Conservation (phyloP, 2,888 invertebrate genomes). For the Temnothorax rugatulus region DNA sequence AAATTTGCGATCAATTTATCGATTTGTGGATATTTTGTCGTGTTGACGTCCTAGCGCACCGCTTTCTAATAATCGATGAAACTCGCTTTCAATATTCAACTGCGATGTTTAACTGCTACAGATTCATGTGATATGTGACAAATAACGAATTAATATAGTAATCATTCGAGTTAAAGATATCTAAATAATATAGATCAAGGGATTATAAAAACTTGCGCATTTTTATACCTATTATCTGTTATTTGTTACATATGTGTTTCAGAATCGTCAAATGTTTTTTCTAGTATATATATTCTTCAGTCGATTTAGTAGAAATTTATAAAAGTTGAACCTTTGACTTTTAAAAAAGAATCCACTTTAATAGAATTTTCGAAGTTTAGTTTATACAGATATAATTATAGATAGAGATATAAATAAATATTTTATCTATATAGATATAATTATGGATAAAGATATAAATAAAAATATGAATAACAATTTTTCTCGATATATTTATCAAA, state of each 20-base stretch:
- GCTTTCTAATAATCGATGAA: constrained; percentile 61
- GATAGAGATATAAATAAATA: no score
- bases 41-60: neutral
- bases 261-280: neutral
- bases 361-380: neutral
- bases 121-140: neutral
- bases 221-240: neutral
- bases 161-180: neutral
- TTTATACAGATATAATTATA: neutral
- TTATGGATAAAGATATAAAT: neutral
- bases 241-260: neutral
- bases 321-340: neutral
- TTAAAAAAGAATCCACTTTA: neutral
- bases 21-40: neutral
- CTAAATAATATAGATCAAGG: no score
- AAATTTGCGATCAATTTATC: neutral
- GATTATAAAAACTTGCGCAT: neutral
- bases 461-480: neutral
- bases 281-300: neutral
- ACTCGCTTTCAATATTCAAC: constrained; percentile 64
- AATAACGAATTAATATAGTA: neutral
- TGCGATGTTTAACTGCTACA: constrained; percentile 33
- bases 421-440: neutral
- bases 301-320: neutral
- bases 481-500: neutral